Base-by-base conservation (phyloP, 2,113 vertebrate genomes). In the Chiloscyllium plagiosum region DNA sequence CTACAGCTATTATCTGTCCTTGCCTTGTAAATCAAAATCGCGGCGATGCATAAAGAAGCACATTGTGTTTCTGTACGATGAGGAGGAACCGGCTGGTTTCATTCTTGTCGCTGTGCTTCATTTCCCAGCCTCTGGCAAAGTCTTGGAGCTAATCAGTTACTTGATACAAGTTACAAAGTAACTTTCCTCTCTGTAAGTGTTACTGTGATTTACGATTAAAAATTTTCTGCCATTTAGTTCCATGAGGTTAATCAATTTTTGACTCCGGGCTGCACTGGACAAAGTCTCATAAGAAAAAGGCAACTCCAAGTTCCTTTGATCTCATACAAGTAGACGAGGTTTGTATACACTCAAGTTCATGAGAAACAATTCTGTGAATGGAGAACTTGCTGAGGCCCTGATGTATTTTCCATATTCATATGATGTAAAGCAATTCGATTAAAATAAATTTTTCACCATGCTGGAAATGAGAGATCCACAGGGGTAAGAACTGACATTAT, bases 1-100 rank as follows among this genome's bases (percentile, higher is more conserved):
- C 68, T 13, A 2, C 47, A 50, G 69, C 68, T 65, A 95, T 95
- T 29, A 47, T 95, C 69, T 72, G 94, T 52, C 94, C 37, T 68
- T 69, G 92, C 4, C 69, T 72, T 76, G 22, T 50, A 72, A 52
- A 52, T 69, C 68, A 95, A 95, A 95, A 72, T 47, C 24, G 24
- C 69, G 52, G 68, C 33, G 68, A 76, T 95, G 94, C 94, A 52
- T 95, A 52, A 95, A 76, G 94, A 33, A 95, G 65, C n/a, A 42
- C 93, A 47, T 68, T 93, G 33, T 94, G 92, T 47, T 42, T 70
- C 8, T 47, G 65, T 47, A 22, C 92, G 24, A 66, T 69, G 66
- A 70, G 61, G 10, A 94, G 65, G 92, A 13, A 26, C 92, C 2
- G 66, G n/a, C 17, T 47, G n/a, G 19, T n/a, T 61, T 68, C 37